Percentiles rank a stretch among this genome's conserved stretches.
These are phyloP conservation scores for Heteromyza rotundicornis DNA, from an alignment of 2,888 invertebrate species.

Conservation along the genomic window DNA sequence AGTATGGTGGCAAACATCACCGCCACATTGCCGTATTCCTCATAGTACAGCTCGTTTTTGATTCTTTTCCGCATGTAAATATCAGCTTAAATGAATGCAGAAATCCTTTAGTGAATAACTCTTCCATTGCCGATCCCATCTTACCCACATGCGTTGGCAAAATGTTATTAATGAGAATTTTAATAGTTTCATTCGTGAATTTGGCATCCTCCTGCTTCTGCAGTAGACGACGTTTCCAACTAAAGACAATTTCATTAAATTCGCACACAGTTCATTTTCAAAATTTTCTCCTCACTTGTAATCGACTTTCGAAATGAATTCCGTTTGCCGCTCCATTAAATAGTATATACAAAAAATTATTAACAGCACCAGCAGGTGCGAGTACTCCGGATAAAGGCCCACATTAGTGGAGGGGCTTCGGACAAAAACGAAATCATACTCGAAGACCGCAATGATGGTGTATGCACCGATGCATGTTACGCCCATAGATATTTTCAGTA, in stretches of 20 bases:
- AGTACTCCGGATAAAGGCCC: conserved; percentile 69
- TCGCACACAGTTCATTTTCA: not conserved
- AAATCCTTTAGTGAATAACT: too few relatives aligned
- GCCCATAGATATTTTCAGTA: conserved; percentile 77
- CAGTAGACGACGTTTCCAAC: conserved; percentile 72
- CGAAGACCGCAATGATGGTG: conserved; percentile 70
- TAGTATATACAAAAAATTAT: conserved; percentile 78
- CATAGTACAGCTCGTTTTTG: conserved; percentile 81
- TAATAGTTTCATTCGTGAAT: conserved; percentile 82
- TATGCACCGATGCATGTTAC: conserved; percentile 70
- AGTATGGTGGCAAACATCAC: conserved; percentile 97
- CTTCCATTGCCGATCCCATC: too few relatives aligned
- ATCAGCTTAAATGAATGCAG: conserved; percentile 67
- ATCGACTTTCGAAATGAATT: conserved; percentile 84
- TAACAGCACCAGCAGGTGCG: conserved; percentile 75
- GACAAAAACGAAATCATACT: conserved; percentile 66
- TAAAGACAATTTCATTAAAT: conserved; percentile 25
- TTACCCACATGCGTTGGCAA: conserved; percentile 88
- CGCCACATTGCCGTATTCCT: conserved; percentile 86
- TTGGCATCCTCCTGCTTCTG: conserved; percentile 84
- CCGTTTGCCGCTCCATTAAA: conserved; percentile 84
- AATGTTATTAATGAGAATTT: conserved; percentile 86
- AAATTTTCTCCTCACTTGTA: conserved; percentile 65
- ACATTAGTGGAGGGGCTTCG: conserved; percentile 73
- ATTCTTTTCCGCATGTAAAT: conserved; percentile 75